Evolutionary conservation across 1,140 invertebrate species (phyloP).

Genomic region (Pteromalus puparum): DNA sequence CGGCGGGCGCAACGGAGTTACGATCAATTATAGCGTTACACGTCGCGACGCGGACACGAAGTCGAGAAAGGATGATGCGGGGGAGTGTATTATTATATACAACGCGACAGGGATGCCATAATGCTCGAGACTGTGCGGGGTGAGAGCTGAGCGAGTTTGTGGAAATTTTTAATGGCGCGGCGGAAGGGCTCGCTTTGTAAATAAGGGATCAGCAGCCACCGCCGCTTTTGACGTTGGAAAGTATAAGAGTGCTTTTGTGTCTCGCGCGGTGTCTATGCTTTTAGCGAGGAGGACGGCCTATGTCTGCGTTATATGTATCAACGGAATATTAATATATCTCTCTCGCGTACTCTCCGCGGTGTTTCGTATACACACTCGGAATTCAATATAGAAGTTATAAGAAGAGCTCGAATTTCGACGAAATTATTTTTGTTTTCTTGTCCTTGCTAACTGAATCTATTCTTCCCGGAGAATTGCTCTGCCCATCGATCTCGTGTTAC

Average conservation of each 20-base stretch:
- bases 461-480: neutral
- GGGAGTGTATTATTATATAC: too few relatives aligned
- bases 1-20: neutral
- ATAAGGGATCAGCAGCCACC: neutral
- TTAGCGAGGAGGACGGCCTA: neutral
- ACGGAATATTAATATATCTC: too few relatives aligned
- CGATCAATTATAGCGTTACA: slow-evolving; percentile 8
- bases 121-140: neutral
- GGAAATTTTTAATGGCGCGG: neutral
- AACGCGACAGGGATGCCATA: neutral
- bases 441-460: too few relatives aligned
- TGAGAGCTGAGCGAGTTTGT: neutral
- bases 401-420: too few relatives aligned
- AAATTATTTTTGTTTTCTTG: too few relatives aligned
- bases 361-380: too few relatives aligned
- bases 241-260: neutral
- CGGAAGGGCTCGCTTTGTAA: neutral
- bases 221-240: neutral
- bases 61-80: neutral
- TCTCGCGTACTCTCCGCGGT: too few relatives aligned
- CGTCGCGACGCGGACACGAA: too few relatives aligned
- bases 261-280: neutral
- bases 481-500: neutral
- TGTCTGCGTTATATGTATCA: too few relatives aligned
- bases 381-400: too few relatives aligned